Conservation (phyloP, 1,140 invertebrate genomes). For the Coenobita brevimanus region DNA sequence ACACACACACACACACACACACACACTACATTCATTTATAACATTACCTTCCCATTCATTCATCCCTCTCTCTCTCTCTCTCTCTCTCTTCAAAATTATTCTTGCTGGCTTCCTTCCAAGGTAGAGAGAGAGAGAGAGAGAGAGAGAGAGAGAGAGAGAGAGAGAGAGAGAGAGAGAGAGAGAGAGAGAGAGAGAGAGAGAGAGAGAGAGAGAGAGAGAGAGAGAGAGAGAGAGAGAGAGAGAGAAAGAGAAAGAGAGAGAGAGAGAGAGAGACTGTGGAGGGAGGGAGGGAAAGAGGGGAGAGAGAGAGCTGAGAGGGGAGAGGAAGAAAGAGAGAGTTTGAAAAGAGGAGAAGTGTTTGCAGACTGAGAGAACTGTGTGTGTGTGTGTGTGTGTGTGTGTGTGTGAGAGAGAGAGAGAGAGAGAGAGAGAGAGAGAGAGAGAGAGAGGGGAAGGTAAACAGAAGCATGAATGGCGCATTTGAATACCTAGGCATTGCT, state of each 20-base stretch:
- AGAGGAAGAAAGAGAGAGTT: too few relatives aligned
- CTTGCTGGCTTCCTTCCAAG: too few relatives aligned
- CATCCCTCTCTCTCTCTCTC: too few relatives aligned
- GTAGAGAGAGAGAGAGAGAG: conserved; percentile 37
- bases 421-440: conserved; percentile 29
- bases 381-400: too few relatives aligned
- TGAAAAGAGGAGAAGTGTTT: too few relatives aligned
- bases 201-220: conserved; percentile 54
- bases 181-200: conserved; percentile 59
- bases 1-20: neutral
- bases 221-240: conserved; percentile 60
- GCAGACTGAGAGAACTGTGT: too few relatives aligned
- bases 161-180: conserved; percentile 32
- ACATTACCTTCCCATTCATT: too few relatives aligned
- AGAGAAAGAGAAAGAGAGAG: conserved; percentile 50
- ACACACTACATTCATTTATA: neutral
- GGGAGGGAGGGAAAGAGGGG: neutral
- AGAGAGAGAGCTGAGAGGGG: conserved; percentile 26
- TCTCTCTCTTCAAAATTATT: too few relatives aligned
- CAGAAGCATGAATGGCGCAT: too few relatives aligned
- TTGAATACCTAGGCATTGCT: too few relatives aligned
- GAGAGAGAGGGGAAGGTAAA: too few relatives aligned
- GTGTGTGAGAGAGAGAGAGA: too few relatives aligned
- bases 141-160: conserved; percentile 33
- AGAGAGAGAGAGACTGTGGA: conserved; percentile 48